Evolutionary conservation across 1,140 invertebrate species (phyloP).

Genomic region (Triops longicaudatus): DNA sequence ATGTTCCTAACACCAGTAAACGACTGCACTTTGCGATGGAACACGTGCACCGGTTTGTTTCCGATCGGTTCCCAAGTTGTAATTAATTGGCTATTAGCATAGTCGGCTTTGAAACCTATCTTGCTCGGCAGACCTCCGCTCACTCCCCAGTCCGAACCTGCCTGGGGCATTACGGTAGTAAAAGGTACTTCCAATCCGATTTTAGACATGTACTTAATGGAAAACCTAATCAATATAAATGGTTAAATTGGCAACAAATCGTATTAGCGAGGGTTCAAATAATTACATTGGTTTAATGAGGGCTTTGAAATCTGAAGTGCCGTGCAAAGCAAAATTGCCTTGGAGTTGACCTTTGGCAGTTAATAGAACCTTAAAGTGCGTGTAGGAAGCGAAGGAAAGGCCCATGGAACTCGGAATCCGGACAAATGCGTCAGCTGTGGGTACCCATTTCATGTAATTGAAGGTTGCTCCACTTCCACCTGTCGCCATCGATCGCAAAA

Average conservation of each 20-base stretch:
- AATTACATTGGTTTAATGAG: constrained; percentile 10
- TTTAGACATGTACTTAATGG: constrained; percentile 1
- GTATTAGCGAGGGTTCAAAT: neutral
- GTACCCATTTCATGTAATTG: constrained; percentile 25
- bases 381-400: constrained; percentile 11
- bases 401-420: constrained; percentile 26
- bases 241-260: neutral
- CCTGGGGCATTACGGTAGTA: constrained; percentile 13
- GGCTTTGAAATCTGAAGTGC: neutral
- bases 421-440: constrained; percentile 1
- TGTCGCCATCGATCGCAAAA: neutral
- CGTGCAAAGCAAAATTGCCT: neutral
- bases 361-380: neutral
- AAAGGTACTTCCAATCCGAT: constrained; percentile 21
- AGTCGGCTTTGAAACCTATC: constrained; percentile 19
- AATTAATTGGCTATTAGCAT: constrained; percentile 10
- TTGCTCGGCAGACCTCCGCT: constrained; percentile 12
- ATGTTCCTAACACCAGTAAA: constrained; percentile 7
- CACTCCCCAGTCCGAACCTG: neutral
- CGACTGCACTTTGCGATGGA: neutral
- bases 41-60: neutral
- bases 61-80: constrained; percentile 21
- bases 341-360: neutral
- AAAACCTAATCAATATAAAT: neutral
- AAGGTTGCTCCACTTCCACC: neutral